Base-by-base conservation (phyloP, 2,113 vertebrate species). In the Psophia crepitans region DNA sequence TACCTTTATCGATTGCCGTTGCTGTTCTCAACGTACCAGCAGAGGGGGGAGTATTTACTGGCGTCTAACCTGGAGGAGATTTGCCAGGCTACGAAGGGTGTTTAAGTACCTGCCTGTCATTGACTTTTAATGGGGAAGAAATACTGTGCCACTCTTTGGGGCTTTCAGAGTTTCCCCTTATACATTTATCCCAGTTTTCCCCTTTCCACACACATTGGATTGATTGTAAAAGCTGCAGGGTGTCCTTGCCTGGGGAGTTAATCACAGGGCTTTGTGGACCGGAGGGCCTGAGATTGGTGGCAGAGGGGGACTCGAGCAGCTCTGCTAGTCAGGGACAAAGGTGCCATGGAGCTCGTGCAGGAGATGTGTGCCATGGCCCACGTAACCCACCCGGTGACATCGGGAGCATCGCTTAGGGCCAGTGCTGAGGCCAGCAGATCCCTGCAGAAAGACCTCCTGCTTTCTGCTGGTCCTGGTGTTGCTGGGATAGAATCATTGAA, bases 301-400 rank as follows among this genome's bases (percentile, higher is more conserved):
- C 39, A 30, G 3, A 30, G 83, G 9, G 43, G n/a, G 7, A 11
- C n/a, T 5, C 1, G 81, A 12, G 76, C 44, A 74, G 33, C 73
- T 30, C 70, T 22, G 65, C 41, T n/a, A 9, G 14, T 3, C 48
- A 24, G 48, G 37, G 26, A 14, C 37, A 0, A 0, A 3, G 51
- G 2, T 74, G 23, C 51, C 4, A 0, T 32, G 28, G 24, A 32
- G 33, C 37, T 20, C 1, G 2, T 22, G 20, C 23, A 6, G 58
- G 19, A 17, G 37, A 8, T 13, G 32, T 0, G 27, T 30, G 35
- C 39, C 54, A 61, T 0, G 4, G 53, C 28, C 28, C 4, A 4
- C 0, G 3, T 9, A 9, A 41, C 12, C 13, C 8, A 3, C 22
- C 54, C 32, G 9, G 33, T 46, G 41, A 6, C 7, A 6, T 5